A percentile compares a stretch with the other conserved stretches of the same genome.
Conservation (phyloP, 2,888 invertebrate genomes). For the Hypercompe scribonia region DNA sequence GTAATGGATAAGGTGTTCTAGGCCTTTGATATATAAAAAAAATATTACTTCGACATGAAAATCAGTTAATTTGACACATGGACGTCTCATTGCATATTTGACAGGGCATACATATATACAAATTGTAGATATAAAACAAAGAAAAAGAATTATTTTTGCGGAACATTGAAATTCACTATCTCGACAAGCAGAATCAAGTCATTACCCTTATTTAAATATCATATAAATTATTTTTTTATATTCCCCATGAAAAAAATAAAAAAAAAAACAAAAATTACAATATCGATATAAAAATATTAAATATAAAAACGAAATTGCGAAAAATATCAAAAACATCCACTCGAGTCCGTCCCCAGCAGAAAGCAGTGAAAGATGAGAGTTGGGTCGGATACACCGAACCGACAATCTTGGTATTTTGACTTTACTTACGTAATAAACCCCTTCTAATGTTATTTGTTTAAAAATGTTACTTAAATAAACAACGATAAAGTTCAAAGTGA, state of each 20-base stretch:
- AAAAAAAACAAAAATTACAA: neutral
- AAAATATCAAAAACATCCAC: constrained; percentile 15
- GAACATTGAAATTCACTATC: neutral
- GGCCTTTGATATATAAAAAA: neutral
- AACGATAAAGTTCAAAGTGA: neutral
- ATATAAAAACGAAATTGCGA: neutral
- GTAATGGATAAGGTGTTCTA: neutral
- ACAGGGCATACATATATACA: no score
- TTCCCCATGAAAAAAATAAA: neutral
- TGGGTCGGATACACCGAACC: constrained; percentile 67
- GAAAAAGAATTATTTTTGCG: no score
- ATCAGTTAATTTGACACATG: no score
- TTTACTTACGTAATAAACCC: constrained; percentile 51
- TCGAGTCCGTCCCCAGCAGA: constrained; percentile 72
- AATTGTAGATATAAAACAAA: no score
- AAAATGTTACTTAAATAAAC: constrained; percentile 5
- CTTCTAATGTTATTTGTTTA: constrained; percentile 12
- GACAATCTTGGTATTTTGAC: constrained; percentile 68
- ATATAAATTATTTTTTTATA: no score
- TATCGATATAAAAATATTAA: neutral
- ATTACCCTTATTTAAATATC: no score
- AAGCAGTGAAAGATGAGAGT: constrained; percentile 85
- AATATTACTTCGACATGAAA: no score
- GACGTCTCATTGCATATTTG: no score
- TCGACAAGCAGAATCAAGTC: no score